Evolutionary conservation across 2,888 invertebrate genomes (phyloP).

Genomic region (Cylloceria caligata): DNA sequence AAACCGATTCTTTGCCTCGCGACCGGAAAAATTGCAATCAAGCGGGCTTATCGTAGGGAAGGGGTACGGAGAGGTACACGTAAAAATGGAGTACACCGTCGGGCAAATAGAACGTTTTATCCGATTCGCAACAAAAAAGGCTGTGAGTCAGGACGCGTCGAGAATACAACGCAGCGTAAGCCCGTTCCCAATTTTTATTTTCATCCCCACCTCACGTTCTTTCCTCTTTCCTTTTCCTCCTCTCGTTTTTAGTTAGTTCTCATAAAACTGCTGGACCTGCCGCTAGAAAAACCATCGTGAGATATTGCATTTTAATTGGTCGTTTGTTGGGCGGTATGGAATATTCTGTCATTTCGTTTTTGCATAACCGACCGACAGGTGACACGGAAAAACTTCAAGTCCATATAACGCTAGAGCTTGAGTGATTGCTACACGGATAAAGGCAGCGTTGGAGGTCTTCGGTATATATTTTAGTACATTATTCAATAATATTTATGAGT

Average conservation of each 20-base stretch:
- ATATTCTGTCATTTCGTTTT: conserved; percentile 29
- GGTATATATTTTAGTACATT: background rate
- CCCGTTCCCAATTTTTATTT: conserved; percentile 45
- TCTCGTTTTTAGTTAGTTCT: conserved; percentile 33
- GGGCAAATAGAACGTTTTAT: conserved; percentile 60
- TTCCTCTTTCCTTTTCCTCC: background rate
- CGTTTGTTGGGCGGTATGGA: conserved; percentile 23
- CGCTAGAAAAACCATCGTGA: conserved; percentile 40
- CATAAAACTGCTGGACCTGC: conserved; percentile 32
- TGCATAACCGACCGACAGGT: background rate
- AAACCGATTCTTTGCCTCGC: conserved; percentile 10
- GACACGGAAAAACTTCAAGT: background rate
- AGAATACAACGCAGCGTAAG: conserved; percentile 27
- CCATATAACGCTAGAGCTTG: conserved; percentile 8
- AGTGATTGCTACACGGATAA: background rate
- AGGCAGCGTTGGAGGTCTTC: background rate
- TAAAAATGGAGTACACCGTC: conserved; percentile 54
- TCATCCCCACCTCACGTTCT: background rate
- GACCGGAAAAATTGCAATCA: conserved; percentile 56
- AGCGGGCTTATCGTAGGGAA: conserved; percentile 45
- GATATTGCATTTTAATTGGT: conserved; percentile 64
- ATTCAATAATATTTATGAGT: background rate
- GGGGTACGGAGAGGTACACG: background rate
- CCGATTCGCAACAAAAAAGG: conserved; percentile 35
- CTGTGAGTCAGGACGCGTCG: conserved; percentile 21